Base-by-base conservation (phyloP, 2,797 vertebrate species). In the Lates japonicus region DNA sequence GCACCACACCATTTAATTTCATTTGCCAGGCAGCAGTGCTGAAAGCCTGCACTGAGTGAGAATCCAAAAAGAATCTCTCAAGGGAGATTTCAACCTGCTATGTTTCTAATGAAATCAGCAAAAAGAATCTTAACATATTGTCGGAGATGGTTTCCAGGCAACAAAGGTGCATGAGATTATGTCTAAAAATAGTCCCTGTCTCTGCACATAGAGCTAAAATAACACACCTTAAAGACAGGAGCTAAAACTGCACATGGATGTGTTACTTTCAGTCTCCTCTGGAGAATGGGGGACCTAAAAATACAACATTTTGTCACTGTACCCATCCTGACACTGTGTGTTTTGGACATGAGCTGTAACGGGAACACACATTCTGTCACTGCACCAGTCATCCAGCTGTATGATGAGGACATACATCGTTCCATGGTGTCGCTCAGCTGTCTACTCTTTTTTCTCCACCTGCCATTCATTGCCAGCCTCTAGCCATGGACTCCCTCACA, bases 121-220 rank as follows among this genome's bases (percentile, higher is more conserved):
- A 67, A 67, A 89, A 67, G 31, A 42, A 66, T 69, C 33, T 52
- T n/a, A 63, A 70, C 72, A 72, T 75, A 67, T 72, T 83, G 79
- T 86, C 29, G 6, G 73, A 79, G 78, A 78, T 44, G 68, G 93
- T 94, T 92, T 92, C 92, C 86, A 92, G 89, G 93, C 94, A 94
- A 94, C 92, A 80, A 89, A 90, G 75, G 82, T 81, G 70, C 89
- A 80, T 5, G 13, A 61, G 83, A 86, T 87, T 65, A 83, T 1
- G 67, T 88, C 89, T 94, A 94, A 90, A 92, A 92, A 94, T 94
- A 94, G 88, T 65, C 41, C 2, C 59, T 2, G 65, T 77, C 66
- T 63, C 67, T 75, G 86, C 64, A 82, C 58, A n/a, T 68, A 65
- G 76, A 83, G 73, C 79, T 65, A 84, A 90, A 89, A 90, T 84